A percentile compares a stretch with the other conserved stretches of the same genome.
These are phyloP conservation scores for Enteromius afrohamiltoni DNA, from an alignment of 2,797 vertebrate species.

Conservation along the genomic window DNA sequence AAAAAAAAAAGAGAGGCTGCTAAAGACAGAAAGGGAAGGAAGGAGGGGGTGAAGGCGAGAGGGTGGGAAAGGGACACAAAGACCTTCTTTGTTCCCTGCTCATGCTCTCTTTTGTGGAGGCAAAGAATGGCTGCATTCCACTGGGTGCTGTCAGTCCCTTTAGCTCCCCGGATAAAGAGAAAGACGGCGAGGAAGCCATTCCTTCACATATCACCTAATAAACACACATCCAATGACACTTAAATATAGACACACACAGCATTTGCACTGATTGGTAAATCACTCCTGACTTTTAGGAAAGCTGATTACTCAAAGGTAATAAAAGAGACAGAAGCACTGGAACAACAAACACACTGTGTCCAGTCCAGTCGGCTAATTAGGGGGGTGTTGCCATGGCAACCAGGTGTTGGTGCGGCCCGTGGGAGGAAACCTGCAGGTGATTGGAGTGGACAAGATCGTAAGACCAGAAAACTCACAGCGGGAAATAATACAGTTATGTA, in stretches of 20 bases:
- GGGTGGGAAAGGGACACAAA: slow-evolving; percentile 40
- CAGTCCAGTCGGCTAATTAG: slow-evolving; percentile 49
- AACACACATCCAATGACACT: neutral
- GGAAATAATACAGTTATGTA: neutral
- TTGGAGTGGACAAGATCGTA: slow-evolving; percentile 22
- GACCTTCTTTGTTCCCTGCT: slow-evolving; percentile 38
- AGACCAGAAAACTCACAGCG: slow-evolving; percentile 24
- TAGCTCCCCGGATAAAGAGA: slow-evolving; percentile 29
- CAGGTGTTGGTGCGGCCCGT: slow-evolving; percentile 20
- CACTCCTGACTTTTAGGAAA: slow-evolving; percentile 18
- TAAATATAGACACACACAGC: slow-evolving; percentile 2
- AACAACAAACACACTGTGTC: slow-evolving; percentile 18
- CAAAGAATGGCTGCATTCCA: slow-evolving; percentile 30
- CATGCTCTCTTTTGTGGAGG: slow-evolving; percentile 39
- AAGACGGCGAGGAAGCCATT: slow-evolving; percentile 23
- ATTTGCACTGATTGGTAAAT: neutral
- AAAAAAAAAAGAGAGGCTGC: slow-evolving; percentile 17
- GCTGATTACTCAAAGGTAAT: slow-evolving; percentile 23
- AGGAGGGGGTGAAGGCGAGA: slow-evolving; percentile 8
- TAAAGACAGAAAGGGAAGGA: slow-evolving; percentile 2
- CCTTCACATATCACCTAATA: slow-evolving; percentile 37
- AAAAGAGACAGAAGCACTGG: slow-evolving; percentile 17
- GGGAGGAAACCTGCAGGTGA: slow-evolving; percentile 27
- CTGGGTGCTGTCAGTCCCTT: slow-evolving; percentile 44
- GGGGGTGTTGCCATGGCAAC: slow-evolving; percentile 46